Base-by-base conservation (phyloP, 2,888 invertebrate genomes). In the Plebejus melissa region DNA sequence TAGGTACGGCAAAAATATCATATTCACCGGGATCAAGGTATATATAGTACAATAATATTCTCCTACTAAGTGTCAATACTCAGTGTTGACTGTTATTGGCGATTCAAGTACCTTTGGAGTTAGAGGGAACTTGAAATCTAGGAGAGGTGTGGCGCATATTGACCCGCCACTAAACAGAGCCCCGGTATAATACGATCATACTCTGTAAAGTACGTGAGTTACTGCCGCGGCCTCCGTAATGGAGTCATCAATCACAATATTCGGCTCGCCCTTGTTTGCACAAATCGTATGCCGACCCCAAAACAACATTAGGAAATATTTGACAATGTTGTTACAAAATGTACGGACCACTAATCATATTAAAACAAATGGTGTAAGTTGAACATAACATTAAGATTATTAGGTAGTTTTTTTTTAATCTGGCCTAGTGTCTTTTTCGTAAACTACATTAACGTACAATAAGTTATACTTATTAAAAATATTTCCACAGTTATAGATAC, bases 111-210 rank as follows among this genome's bases (percentile, higher is more conserved):
- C 41, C 50, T 50, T 50, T 50, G 50, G 54, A 13, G 4, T 54
- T 4, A 16, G 54, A 16, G 16, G 13, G 3, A 16, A 16, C 54
- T 54, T 54, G 54, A 54, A 54, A 54, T 54, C 54, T 16, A 54
- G 4, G 54, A 1, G 13, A 54, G 16, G 54, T 54, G 16, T 50
- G 50, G 65, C 65, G 1, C 11, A 4, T 9, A 28, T 60, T 28
- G 22, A 32, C 32, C 65, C 16, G 65, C 32, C 5, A 28, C 16
- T 65, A 32, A 13, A 32, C 32, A 1, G 58, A 22, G 32, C 9
- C 13, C 4, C 16, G 32, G 32, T 36, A 82, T 83, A 87, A 87
- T 87, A 82, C 77, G 82, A 80, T 74, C 78, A 77, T 81, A 82
- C 77, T 77, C 57, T 76, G 78, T 76, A 77, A 79, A 76, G 79